Evolutionary conservation across 1,140 invertebrate species (phyloP).

Genomic region (Neodiprion lecontei): DNA sequence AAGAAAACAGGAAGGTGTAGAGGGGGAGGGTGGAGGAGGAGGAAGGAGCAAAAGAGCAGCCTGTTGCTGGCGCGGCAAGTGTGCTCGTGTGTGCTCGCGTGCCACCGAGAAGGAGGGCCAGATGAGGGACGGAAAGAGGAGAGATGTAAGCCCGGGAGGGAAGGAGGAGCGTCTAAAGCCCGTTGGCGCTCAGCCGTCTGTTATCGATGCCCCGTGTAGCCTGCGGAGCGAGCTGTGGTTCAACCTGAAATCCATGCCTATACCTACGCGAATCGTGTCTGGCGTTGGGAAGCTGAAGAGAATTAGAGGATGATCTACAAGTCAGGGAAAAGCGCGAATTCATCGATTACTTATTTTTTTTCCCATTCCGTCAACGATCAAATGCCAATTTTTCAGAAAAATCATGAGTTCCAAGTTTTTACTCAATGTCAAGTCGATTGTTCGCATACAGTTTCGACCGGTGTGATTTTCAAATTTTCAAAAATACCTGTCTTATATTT

Average conservation of each 20-base stretch:
- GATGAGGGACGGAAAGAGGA: constrained; percentile 20
- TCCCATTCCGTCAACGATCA: no score
- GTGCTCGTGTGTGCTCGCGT: constrained; percentile 33
- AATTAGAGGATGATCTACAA: no score
- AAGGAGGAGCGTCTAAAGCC: constrained; percentile 27
- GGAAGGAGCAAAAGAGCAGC: constrained; percentile 40
- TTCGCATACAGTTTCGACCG: no score
- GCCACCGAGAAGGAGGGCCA: constrained; percentile 19
- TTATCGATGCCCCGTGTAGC: constrained; percentile 19
- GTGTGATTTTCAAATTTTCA: no score
- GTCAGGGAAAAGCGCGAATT: no score
- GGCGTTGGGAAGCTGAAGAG: no score
- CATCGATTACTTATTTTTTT: no score
- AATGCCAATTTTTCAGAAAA: no score
- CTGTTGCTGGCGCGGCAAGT: constrained; percentile 55
- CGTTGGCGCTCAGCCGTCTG: constrained; percentile 29
- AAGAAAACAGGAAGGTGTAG: constrained; percentile 17
- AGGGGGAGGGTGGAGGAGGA: constrained; percentile 5
- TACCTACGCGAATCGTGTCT: no score
- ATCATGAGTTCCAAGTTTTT: no score
- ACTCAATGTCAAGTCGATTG: no score
- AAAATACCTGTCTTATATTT: no score
- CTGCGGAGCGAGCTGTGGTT: constrained; percentile 27
- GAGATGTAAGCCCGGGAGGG: constrained; percentile 30
- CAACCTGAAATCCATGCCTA: constrained; percentile 27